Evolutionary conservation across 2,113 vertebrate genomes (phyloP), one percentile per base, ranked within the genome.

Genomic region (Lucifuga dentata): DNA sequence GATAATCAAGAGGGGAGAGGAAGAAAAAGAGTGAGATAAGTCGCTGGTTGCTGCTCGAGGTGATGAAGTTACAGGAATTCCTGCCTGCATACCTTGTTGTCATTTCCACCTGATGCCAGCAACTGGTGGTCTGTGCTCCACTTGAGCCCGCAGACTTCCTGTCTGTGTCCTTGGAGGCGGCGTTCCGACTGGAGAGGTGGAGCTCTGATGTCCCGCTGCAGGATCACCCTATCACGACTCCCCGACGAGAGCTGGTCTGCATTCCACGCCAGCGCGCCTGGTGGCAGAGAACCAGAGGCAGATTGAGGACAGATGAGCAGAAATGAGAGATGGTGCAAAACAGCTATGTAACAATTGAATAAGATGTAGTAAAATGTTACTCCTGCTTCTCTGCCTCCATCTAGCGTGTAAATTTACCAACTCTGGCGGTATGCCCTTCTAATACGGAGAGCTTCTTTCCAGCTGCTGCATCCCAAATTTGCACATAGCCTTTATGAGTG

Each of bases 61-160:
- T 11, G 11, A 56, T 17, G 17, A 8, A 3, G 3, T 5, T 8
- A 13, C 38, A 16, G 52, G 21, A 53, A 5, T 52, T 36, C 29
- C n/a, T 9, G 7, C 32, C 16, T 9, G 2, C 26, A 0, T 87
- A 99, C 98, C 95, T 98, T 99, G 80, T 99, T 99, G 81, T 99
- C 98, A 0, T 99, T 99, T 46, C 98, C 98, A 51, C 98, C 98
- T 0, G 98, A 99, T 15, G 98, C 97, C 0, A 99, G 92, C 8
- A 99, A 93, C 83, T 99, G 98, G 81, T 99, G 98, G 91, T 99
- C 98, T 0, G 98, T 99, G 84, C 97, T 98, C 98, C 97, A 99
- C 62, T 99, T 99, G 40, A 99, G 95, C 19, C 98, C 98, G 0
- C 98, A 99, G 41, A 99, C 98, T 87, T 99, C 98, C 89, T 99